Conservation (phyloP, 2,797 vertebrate genomes). For the Notolabrus celidotus region DNA sequence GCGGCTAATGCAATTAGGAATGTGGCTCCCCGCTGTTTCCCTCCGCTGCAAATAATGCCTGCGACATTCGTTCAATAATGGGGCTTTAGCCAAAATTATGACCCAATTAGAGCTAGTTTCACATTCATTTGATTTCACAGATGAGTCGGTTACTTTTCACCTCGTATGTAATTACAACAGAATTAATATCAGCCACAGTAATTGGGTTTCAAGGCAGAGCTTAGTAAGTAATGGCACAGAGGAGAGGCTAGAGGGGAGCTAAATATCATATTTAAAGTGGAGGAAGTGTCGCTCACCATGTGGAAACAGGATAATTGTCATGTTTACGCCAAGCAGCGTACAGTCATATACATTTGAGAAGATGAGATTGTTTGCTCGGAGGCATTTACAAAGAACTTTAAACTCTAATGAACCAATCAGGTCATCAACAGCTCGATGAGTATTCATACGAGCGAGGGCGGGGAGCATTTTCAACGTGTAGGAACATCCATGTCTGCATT, state of each 20-base stretch:
- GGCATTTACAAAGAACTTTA: slow-evolving; percentile 8
- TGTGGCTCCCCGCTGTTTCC: slow-evolving; percentile 66
- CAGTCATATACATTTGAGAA: slow-evolving; percentile 9
- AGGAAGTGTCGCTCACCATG: slow-evolving; percentile 35
- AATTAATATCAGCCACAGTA: slow-evolving; percentile 82
- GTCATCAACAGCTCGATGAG: slow-evolving; percentile 17
- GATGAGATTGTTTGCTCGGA: slow-evolving; percentile 31
- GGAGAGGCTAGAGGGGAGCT: slow-evolving; percentile 50
- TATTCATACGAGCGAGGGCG: slow-evolving; percentile 1
- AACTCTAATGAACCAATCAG: slow-evolving; percentile 37
- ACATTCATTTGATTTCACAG: slow-evolving; percentile 77
- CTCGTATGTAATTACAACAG: slow-evolving; percentile 80
- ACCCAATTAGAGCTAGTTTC: slow-evolving; percentile 78
- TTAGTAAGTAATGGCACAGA: slow-evolving; percentile 75
- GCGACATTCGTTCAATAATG: slow-evolving; percentile 78
- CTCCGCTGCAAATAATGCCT: slow-evolving; percentile 69
- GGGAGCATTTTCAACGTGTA: slow-evolving; percentile 2
- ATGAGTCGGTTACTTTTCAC: slow-evolving; percentile 70
- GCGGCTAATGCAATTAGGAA: slow-evolving; percentile 75
- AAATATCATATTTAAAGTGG: slow-evolving; percentile 52
- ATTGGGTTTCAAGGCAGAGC: slow-evolving; percentile 80
- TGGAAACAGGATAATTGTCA: slow-evolving; percentile 50
- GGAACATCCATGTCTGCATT: slow-evolving; percentile 13
- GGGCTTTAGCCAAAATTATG: slow-evolving; percentile 82
- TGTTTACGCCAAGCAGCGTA: slow-evolving; percentile 1